Evolutionary conservation across 1,140 invertebrate genomes (phyloP), one percentile per base, ranked within the genome.

Genomic region (Trichonephila inaurata): DNA sequence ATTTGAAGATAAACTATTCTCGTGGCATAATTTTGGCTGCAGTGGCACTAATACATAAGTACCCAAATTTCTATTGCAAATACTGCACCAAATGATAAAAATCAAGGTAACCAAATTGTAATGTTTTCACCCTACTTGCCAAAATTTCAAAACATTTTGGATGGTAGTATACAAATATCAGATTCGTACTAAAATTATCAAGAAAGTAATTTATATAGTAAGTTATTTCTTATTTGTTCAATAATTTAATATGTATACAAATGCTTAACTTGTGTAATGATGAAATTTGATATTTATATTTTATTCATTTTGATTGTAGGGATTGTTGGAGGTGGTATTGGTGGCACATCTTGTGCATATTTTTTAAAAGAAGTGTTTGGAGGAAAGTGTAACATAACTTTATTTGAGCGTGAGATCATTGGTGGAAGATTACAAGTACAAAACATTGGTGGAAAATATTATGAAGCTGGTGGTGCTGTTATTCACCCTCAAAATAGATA

Each of bases 301-400:
- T 19, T 19, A n/a, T 88, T 88, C 16, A 21, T 40, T 64, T 44
- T 64, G 7, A 2, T 69, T 81, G 14, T 58, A 97, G 97, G 96
- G 33, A 96, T 97, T 69, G 96, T 97, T 95, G 97, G 97, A 51
- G 97, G 96, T 77, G 97, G 97, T 18, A 96, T 97, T 83, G 97
- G 97, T 93, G 97, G 97, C 66, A 96, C 97, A 6, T 96, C 97
- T 14, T 95, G 96, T 33, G 96, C 97, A 0, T 96, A 97, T 95
- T 97, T 96, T 95, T 94, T 97, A 6, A 95, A 96, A 24, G 95
- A 97, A 95, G 95, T 97, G 90, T 96, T 97, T 94, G 94, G 96
- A 64, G 94, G 96, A 3, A 95, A 96, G 40, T 96, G 97, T 91
- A 96, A 97, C 94, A 95, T 96, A 82, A 95, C 96, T 94, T 69